Evolutionary conservation across 1,140 invertebrate species (phyloP), one percentile per base, ranked within the genome.

Genomic region (Heliothis subflexa): DNA sequence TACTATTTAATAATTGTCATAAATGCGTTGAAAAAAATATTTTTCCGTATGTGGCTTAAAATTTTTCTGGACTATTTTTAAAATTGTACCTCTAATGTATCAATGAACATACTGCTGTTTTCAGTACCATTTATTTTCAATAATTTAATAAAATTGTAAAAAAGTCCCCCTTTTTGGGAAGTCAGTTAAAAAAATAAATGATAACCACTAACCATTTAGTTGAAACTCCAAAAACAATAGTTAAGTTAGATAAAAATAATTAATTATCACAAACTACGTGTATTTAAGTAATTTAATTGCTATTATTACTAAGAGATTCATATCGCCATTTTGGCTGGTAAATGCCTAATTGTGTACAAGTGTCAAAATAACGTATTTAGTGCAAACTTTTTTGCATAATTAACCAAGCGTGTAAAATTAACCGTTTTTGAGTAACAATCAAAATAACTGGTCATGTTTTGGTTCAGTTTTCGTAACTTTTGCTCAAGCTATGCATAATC

Each of bases 301-400:
- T 68, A 68, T 68, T 68, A 68, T 68, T 68, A 68, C 47, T n/a
- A 1, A 28, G 12, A 78, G 62, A 68, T 78, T 50, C 3, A 50
- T 71, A 75, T 75, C 73, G 55, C 18, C 40, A 25, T 71, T 57
- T 78, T 78, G 59, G n/a, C 12, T 47, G 4, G 21, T 21, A 70
- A 68, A 50, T 21, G 62, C 52, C 50, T 70, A 78, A 78, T 78
- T 78, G 52, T 78, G 18, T 78, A 57, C 40, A 13, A n/a, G 62
- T 70, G 52, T 61, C 18, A 52, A 45, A n/a, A 18, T 68, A 2
- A 50, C 14, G 64, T 47, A 68, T 68, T 68, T 68, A 68, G 64
- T 68, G 64, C 64, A 66, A 68, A 59, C 21, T 25, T 59, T 70
- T 78, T 81, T 75, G 76, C 68, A 78, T 81, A 78, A 78, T 61